Conservation (phyloP, 2,888 invertebrate species). For the Petrophora chlorosata region DNA sequence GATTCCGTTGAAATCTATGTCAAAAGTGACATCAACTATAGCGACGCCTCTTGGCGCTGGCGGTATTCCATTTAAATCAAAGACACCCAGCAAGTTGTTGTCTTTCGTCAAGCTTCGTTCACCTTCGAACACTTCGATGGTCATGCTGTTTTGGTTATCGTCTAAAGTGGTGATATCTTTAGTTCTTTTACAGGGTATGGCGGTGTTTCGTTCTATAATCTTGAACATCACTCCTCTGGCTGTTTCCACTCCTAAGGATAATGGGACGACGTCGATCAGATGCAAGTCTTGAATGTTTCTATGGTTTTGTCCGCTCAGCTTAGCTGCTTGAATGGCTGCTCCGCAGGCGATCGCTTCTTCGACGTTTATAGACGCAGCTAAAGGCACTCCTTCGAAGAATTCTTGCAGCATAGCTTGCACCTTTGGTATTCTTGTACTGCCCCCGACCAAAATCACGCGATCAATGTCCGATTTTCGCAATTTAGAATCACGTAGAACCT, state of each 20-base stretch:
- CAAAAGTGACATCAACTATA: constrained; percentile 65
- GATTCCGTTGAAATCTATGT: constrained; percentile 60
- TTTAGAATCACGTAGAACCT: constrained; percentile 55
- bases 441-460: constrained; percentile 62
- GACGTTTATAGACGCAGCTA: constrained; percentile 59
- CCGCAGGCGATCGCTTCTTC: constrained; percentile 70
- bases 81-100: constrained; percentile 63
- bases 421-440: constrained; percentile 68
- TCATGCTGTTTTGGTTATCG: constrained; percentile 66
- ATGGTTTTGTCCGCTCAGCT: constrained; percentile 51
- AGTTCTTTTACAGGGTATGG: constrained; percentile 60
- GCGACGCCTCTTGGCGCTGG: constrained; percentile 65
- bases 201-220: constrained; percentile 63
- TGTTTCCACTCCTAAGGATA: constrained; percentile 67
- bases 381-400: constrained; percentile 51
- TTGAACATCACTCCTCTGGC: constrained; percentile 65
- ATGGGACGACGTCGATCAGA: constrained; percentile 63
- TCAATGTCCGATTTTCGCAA: constrained; percentile 54
- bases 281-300: constrained; percentile 50
- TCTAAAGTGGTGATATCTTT: constrained; percentile 66
- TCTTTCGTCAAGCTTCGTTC: constrained; percentile 64
- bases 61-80: constrained; percentile 61
- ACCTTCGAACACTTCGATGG: constrained; percentile 69
- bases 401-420: constrained; percentile 53
- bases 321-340: constrained; percentile 68